Evolutionary conservation across 2,797 vertebrate species (phyloP).

Genomic region (Megaceryle alcyon): DNA sequence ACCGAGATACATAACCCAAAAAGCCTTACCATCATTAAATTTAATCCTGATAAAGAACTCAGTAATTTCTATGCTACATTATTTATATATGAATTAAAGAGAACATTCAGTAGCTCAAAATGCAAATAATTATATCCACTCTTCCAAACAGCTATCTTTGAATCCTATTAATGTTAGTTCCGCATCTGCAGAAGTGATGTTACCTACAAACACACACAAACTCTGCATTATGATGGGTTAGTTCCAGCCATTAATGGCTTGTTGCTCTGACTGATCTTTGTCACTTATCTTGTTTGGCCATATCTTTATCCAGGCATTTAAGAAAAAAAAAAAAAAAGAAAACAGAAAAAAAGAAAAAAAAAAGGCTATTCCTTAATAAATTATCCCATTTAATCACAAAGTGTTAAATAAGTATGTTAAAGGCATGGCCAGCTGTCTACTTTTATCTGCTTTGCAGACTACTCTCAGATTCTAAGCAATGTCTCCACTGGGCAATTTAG

Average conservation of each 20-base stretch:
- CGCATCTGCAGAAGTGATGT: not conserved
- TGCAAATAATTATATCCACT: not conserved
- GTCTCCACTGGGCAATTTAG: rapidly evolving
- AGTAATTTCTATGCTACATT: not conserved
- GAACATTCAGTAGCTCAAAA: not conserved
- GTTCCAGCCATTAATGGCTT: not conserved
- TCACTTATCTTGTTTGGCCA: not conserved
- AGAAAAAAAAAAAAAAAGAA: not conserved
- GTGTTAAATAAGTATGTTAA: not conserved
- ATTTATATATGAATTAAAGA: constrained; percentile 17
- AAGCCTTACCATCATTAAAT: not conserved
- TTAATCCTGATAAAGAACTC: not conserved
- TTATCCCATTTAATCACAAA: not conserved
- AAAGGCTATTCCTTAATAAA: not conserved
- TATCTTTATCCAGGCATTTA: not conserved
- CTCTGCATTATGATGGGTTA: not conserved
- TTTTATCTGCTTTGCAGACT: not conserved
- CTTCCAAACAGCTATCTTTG: not conserved
- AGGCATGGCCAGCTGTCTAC: not conserved
- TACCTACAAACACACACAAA: not conserved
- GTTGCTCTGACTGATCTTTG: not conserved
- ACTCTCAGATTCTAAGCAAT: not conserved
- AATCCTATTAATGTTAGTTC: not conserved
- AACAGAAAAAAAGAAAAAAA: too few species aligned
- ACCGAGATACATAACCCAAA: not conserved